A percentile compares a stretch with the other conserved stretches of the same genome.
These are phyloP conservation scores for Antheraea pernyi DNA, from an alignment of 1,140 invertebrate species.

Conservation along the genomic window DNA sequence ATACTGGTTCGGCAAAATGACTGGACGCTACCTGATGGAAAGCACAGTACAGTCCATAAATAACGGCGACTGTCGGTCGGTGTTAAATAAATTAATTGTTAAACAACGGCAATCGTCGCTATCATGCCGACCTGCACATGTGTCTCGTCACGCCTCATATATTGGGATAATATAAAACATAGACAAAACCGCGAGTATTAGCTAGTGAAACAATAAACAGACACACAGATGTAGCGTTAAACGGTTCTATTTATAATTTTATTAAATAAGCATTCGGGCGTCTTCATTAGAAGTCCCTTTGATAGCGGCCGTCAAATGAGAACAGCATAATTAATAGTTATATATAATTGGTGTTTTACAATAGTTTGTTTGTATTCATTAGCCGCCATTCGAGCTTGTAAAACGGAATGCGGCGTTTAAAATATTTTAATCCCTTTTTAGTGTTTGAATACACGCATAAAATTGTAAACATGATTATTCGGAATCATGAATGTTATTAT, in stretches of 20 bases:
- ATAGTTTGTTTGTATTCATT: slow-evolving; percentile 5
- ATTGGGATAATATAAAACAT: too few species aligned
- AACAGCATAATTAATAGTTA: slow-evolving; percentile 2
- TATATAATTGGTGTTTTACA: neutral
- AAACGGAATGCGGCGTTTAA: neutral
- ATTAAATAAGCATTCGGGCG: neutral
- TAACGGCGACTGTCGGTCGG: too few species aligned
- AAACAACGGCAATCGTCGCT: too few species aligned
- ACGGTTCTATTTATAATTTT: neutral
- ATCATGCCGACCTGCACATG: too few species aligned
- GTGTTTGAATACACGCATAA: neutral
- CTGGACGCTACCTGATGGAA: too few species aligned
- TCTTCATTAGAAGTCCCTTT: slow-evolving; percentile 2
- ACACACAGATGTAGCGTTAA: neutral
- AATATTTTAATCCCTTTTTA: neutral
- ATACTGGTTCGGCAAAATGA: too few species aligned
- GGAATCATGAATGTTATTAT: too few species aligned
- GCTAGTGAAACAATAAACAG: neutral
- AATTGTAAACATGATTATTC: neutral
- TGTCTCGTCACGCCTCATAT: too few species aligned
- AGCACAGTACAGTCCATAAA: too few species aligned
- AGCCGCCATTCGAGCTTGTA: neutral
- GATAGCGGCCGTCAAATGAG: neutral
- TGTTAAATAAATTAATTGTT: too few species aligned
- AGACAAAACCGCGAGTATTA: too few species aligned